Conservation (phyloP, 92 coral and sea anemone species). For the Heliopora coerulea region DNA sequence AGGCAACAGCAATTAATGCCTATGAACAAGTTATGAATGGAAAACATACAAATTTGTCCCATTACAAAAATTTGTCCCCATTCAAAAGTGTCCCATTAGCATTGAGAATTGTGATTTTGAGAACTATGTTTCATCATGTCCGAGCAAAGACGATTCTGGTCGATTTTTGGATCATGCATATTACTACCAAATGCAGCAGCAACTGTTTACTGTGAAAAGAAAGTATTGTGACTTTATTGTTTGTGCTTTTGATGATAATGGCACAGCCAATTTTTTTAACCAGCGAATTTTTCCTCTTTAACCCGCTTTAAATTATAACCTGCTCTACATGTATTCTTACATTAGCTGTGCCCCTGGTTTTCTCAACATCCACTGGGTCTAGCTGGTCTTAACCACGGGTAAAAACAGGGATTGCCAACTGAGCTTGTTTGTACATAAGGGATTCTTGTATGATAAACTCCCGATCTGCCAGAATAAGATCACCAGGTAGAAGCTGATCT, state of each 20-base stretch:
- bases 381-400: too few relatives aligned
- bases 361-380: too few relatives aligned
- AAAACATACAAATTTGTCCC: slow-evolving; percentile 45
- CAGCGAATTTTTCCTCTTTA: too few relatives aligned
- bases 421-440: too few relatives aligned
- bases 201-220: slow-evolving; percentile 34
- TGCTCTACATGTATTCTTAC: too few relatives aligned
- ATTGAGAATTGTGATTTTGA: slow-evolving; percentile 31
- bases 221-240: slow-evolving; percentile 39
- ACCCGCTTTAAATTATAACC: too few relatives aligned
- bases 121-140: slow-evolving; percentile 20
- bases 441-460: too few relatives aligned
- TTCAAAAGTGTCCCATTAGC: neutral
- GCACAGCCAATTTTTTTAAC: too few relatives aligned
- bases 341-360: too few relatives aligned
- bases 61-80: neutral
- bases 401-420: too few relatives aligned
- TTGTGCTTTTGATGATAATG: slow-evolving; percentile 34
- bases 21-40: slow-evolving; percentile 49
- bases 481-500: too few relatives aligned
- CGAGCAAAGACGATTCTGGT: slow-evolving; percentile 35
- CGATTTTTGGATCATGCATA: slow-evolving; percentile 19
- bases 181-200: slow-evolving; percentile 54
- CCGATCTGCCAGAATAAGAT: too few relatives aligned
- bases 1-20: slow-evolving; percentile 45